phyloP scores from a whole-genome alignment of 1,140 invertebrate species.

The Drosophila truncata region DNA sequence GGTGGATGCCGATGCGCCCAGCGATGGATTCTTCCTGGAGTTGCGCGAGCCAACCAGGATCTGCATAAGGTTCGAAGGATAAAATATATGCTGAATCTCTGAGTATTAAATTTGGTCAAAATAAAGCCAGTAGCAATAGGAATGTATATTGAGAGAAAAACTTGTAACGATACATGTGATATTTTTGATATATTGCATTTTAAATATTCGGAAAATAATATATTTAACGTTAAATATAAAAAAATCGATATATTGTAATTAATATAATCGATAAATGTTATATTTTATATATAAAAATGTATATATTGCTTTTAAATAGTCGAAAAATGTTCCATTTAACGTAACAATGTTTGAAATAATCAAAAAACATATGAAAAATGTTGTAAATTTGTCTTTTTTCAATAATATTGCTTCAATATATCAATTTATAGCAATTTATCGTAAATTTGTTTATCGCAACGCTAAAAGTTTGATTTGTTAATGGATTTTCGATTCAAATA shows the following conservation, averaged over 20 bases:
- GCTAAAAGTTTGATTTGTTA: background rate
- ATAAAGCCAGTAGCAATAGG: background rate
- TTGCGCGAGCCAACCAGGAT: conserved; percentile 96
- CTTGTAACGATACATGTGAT: background rate
- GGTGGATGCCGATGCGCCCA: conserved; percentile 93
- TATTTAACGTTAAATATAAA: background rate
- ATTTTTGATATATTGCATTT: background rate
- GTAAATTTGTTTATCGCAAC: background rate
- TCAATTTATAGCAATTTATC: background rate
- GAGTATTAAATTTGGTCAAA: background rate
- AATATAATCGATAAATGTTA: background rate
- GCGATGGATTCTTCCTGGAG: conserved; percentile 95
- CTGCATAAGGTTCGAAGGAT: conserved; percentile 89
- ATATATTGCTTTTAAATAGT: background rate
- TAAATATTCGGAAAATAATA: background rate
- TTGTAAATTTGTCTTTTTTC: background rate
- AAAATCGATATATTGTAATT: background rate
- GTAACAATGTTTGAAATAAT: background rate
- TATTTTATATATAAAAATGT: too few relatives aligned
- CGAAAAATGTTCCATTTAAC: background rate
- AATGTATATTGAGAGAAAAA: background rate
- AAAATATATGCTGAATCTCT: too few relatives aligned
- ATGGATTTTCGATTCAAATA: background rate
- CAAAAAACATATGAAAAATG: background rate
- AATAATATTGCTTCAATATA: background rate